Evolutionary conservation across 2,797 vertebrate species (phyloP), one percentile per base, ranked within the genome.

Genomic region (Hyperoplus immaculatus): DNA sequence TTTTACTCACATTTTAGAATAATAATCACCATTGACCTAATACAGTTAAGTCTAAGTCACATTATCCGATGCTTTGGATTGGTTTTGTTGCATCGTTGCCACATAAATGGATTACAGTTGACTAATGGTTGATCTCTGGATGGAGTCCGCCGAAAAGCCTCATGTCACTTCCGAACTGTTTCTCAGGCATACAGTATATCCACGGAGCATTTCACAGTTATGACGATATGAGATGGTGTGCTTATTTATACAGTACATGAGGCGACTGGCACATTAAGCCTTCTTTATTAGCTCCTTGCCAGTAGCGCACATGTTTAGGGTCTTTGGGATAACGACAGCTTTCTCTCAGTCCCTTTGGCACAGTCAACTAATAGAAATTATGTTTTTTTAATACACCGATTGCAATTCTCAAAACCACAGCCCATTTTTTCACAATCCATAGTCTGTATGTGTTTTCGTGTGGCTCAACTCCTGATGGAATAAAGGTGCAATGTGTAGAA

Each of bases 61-160:
- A 73, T 91, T 65, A 92, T 90, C 82, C 74, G 68, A 79, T 21
- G 85, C 65, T 86, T 88, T 88, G 87, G 88, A 76, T 61, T 54
- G 0, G 21, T 77, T 83, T 79, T n/a, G 41, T 50, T 18, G 54
- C 77, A 42, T 66, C 16, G 0, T 18, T 83, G 86, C 79, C 87
- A 90, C 87, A 81, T 80, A 75, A 64, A 87, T 82, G 82, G 85
- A 90, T 93, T 91, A 90, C 15, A 21, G 50, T 57, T 41, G 77
- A 79, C 76, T 86, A 87, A 87, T 82, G 72, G 62, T 80, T 82
- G 86, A 89, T 88, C 75, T 87, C 75, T 87, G 78, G 86, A 90
- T 86, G 67, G 56, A 81, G 64, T 74, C 54, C 6, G 70, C 60
- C 53, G 82, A 69, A 89, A 89, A 87, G 76, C 87, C 55, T 69